phyloP scores from a whole-genome alignment of 2,888 invertebrate species.

The Boloria selene region DNA sequence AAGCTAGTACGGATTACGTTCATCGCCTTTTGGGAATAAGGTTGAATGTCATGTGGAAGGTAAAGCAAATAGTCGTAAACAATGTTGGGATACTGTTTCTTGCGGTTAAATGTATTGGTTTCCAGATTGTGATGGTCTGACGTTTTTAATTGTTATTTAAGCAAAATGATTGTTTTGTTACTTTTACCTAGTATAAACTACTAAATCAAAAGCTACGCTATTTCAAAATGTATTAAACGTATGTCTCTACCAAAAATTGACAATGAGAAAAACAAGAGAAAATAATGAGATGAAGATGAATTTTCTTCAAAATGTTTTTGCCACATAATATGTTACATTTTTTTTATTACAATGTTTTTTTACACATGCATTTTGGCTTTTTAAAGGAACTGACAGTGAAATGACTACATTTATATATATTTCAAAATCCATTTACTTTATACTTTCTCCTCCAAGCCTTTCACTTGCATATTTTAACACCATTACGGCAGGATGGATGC shows the following conservation, averaged over 20 bases:
- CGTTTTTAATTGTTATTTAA: constrained; percentile 2
- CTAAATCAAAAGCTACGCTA: background rate
- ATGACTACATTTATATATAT: background rate
- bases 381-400: too few relatives aligned
- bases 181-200: too few relatives aligned
- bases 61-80: constrained; percentile 10
- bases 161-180: too few relatives aligned
- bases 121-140: constrained; percentile 10
- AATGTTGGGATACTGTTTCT: constrained; percentile 28
- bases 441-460: constrained; percentile 22
- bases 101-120: constrained; percentile 26
- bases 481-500: constrained; percentile 18
- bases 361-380: too few relatives aligned
- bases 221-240: background rate
- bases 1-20: constrained; percentile 4
- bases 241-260: too few relatives aligned
- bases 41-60: constrained; percentile 2
- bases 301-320: too few relatives aligned
- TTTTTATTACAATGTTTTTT: background rate
- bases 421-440: constrained; percentile 4
- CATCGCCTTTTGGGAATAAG: background rate
- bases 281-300: too few relatives aligned
- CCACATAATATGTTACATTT: background rate
- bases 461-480: constrained; percentile 22
- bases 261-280: too few relatives aligned